phyloP scores from a whole-genome alignment of 2,888 invertebrate genomes.

The Zygothrica quintamaculata region DNA sequence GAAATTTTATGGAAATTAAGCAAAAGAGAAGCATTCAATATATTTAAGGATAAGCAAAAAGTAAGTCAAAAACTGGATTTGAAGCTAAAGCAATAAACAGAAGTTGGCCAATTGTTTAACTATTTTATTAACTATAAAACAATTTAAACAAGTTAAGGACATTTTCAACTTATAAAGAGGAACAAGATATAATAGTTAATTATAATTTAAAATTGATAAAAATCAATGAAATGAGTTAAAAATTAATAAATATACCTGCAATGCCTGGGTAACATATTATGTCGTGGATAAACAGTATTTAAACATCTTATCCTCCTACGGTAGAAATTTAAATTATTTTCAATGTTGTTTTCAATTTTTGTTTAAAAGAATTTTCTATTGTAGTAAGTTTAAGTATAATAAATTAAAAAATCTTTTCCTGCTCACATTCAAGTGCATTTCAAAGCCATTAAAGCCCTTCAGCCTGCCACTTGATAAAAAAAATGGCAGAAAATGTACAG shows the following conservation, averaged over 20 bases:
- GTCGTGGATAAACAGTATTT: neutral
- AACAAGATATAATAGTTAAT: too few species aligned
- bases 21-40: neutral
- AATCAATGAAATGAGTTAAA: too few species aligned
- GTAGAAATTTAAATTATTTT: constrained; percentile 18
- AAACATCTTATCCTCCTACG: neutral
- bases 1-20: neutral
- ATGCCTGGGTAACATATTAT: neutral
- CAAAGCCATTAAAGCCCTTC: constrained; percentile 74
- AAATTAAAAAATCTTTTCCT: constrained; percentile 57
- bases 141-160: too few species aligned
- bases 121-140: too few species aligned
- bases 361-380: too few species aligned
- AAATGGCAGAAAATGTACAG: constrained; percentile 19
- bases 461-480: constrained; percentile 62
- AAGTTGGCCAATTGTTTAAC: too few species aligned
- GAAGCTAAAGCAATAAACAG: too few species aligned
- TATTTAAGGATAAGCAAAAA: neutral
- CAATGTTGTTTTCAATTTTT: neutral
- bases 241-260: constrained; percentile 4
- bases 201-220: too few species aligned
- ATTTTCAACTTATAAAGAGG: too few species aligned
- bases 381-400: constrained; percentile 21
- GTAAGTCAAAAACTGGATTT: too few species aligned
- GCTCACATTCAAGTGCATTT: constrained; percentile 70